phyloP scores from a whole-genome alignment of 2,888 invertebrate species.

The Drosophila suboccidentalis region DNA sequence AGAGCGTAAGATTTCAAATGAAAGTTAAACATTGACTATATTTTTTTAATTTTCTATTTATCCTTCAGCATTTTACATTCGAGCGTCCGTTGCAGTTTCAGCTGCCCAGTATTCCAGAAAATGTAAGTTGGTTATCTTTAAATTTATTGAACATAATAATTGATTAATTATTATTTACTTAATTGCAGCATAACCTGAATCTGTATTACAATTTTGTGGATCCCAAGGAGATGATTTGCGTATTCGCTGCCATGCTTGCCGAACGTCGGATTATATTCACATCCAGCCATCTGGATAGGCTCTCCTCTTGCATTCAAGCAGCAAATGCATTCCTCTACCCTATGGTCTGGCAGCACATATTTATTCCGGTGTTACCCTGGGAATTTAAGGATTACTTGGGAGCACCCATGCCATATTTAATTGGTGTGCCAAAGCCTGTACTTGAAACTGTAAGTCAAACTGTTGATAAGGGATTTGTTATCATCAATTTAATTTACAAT shows the following conservation, averaged over 20 bases:
- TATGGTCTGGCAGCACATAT: conserved; percentile 99
- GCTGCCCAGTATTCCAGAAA: conserved; percentile 97
- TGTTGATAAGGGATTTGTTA: background rate
- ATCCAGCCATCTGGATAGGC: conserved; percentile 93
- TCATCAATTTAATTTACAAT: background rate
- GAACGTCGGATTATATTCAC: conserved; percentile 97
- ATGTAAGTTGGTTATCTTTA: conserved; percentile 89
- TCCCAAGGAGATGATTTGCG: conserved; percentile 96
- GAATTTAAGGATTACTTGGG: conserved; percentile 95
- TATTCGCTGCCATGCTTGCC: conserved; percentile 97
- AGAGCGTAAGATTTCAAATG: conserved; percentile 86
- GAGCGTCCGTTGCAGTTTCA: conserved; percentile 92
- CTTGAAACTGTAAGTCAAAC: conserved; percentile 86
- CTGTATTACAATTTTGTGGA: conserved; percentile 99
- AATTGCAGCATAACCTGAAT: conserved; percentile 95
- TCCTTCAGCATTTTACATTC: conserved; percentile 91
- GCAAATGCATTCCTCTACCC: conserved; percentile 98
- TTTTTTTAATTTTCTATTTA: conserved; percentile 66
- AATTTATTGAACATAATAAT: background rate
- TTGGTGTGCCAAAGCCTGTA: conserved; percentile 95
- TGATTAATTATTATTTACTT: background rate
- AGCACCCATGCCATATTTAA: conserved; percentile 99
- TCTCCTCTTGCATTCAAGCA: conserved; percentile 97
- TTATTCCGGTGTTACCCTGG: conserved; percentile 97
- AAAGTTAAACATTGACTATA: background rate